phyloP scores from a whole-genome alignment of 2,797 vertebrate species.

The Halcyon leucocephala region DNA sequence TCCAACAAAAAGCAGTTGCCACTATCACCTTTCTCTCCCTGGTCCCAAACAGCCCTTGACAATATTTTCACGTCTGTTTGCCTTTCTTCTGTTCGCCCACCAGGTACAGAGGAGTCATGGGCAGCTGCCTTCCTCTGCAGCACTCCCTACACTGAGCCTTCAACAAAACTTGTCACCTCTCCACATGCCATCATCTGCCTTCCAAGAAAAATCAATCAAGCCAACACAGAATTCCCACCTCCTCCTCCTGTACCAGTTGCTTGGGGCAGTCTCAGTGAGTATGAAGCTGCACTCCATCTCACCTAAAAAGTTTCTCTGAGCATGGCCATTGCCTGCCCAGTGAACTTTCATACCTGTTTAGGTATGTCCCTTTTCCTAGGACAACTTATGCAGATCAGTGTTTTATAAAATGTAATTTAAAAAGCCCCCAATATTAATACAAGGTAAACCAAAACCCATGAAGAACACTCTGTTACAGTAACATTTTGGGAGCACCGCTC shows the following conservation, averaged over 20 bases:
- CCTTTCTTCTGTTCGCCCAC: not conserved
- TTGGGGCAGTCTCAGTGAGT: not conserved
- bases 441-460: not conserved
- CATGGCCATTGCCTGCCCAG: not conserved
- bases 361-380: not conserved
- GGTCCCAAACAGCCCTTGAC: not conserved
- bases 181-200: rapidly evolving
- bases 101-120: not conserved
- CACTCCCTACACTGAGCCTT: not conserved
- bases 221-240: not conserved
- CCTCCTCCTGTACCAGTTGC: not conserved
- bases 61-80: not conserved
- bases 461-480: not conserved
- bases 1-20: not conserved
- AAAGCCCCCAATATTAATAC: not conserved
- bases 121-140: not conserved
- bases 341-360: not conserved
- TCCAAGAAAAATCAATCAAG: not conserved
- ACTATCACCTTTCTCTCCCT: not conserved
- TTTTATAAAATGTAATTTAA: not conserved
- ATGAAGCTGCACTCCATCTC: not conserved
- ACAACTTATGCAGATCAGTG: not conserved
- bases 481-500: not conserved
- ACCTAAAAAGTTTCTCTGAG: not conserved
- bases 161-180: not conserved